Percentiles rank a stretch among this genome's conserved stretches.
phyloP scores from a whole-genome alignment of 2,797 vertebrate genomes.

The Chelmon rostratus region DNA sequence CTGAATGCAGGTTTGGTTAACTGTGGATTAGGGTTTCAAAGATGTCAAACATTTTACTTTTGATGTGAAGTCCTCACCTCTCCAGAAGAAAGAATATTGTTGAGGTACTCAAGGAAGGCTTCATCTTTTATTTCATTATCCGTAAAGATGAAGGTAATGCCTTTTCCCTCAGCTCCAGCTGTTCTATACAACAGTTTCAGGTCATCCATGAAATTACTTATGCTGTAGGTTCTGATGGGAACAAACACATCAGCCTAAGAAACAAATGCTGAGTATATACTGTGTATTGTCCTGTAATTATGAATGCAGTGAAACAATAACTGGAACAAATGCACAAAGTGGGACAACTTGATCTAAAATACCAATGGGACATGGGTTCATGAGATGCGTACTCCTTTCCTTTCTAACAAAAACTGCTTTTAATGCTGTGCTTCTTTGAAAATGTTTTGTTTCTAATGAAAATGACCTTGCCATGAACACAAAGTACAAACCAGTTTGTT shows the following conservation, averaged over 20 bases:
- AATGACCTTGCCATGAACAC: not conserved
- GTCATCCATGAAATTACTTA: slow-evolving; percentile 90
- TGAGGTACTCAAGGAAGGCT: slow-evolving; percentile 92
- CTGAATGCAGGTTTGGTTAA: slow-evolving; percentile 1
- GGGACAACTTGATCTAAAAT: not conserved
- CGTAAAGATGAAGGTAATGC: slow-evolving; percentile 91
- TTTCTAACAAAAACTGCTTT: not conserved
- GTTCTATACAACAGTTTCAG: slow-evolving; percentile 89
- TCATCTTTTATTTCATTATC: slow-evolving; percentile 95
- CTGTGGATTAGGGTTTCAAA: not conserved
- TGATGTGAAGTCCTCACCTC: slow-evolving; percentile 83
- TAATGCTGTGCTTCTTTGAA: not conserved
- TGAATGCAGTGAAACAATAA: not conserved
- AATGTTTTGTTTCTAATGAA: not conserved
- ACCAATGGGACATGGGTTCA: not conserved
- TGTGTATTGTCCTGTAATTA: not conserved
- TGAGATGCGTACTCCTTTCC: not conserved
- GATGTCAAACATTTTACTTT: not conserved
- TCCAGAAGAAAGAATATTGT: slow-evolving; percentile 93
- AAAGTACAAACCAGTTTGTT: not conserved
- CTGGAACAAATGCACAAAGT: not conserved
- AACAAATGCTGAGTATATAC: not conserved
- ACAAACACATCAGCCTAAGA: slow-evolving; percentile 14
- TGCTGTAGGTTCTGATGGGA: slow-evolving; percentile 87
- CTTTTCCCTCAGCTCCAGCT: slow-evolving; percentile 89